Evolutionary conservation across 2,113 vertebrate species (phyloP).

Genomic region (Ammospiza nelsoni): DNA sequence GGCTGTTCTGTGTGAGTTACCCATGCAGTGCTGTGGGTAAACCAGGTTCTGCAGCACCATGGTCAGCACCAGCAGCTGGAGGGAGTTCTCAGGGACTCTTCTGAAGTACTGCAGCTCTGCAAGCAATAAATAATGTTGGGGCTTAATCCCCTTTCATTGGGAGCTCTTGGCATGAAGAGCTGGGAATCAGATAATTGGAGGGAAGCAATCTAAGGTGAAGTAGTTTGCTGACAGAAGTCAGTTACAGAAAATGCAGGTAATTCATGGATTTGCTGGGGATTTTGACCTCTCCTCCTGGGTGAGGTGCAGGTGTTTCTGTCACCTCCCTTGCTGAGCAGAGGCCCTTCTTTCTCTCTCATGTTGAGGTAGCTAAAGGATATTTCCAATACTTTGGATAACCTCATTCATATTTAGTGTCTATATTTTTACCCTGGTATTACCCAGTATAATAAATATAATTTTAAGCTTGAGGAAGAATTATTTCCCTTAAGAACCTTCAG

Average conservation of each 20-base stretch:
- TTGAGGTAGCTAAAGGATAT: background rate
- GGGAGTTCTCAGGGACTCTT: background rate
- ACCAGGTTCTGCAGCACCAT: background rate
- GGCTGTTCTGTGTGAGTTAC: background rate
- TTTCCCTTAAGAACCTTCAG: constrained; percentile 13
- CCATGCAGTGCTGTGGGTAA: background rate
- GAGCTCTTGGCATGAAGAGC: background rate
- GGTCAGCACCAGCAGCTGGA: background rate
- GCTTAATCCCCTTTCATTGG: background rate
- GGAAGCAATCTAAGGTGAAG: background rate
- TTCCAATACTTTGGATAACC: background rate
- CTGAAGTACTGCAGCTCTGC: background rate
- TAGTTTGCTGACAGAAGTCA: background rate
- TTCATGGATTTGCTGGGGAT: background rate
- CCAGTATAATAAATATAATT: constrained; percentile 10
- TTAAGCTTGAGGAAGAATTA: background rate
- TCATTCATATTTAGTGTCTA: background rate
- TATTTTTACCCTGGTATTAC: background rate
- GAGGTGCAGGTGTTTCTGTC: background rate
- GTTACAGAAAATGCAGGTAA: background rate
- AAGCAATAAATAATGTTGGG: background rate
- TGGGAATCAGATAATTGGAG: background rate
- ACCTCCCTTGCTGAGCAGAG: background rate
- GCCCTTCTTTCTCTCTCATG: background rate
- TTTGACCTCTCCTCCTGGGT: background rate